Conservation (phyloP, 2,797 vertebrate species). For the Aselliscus stoliczkanus region DNA sequence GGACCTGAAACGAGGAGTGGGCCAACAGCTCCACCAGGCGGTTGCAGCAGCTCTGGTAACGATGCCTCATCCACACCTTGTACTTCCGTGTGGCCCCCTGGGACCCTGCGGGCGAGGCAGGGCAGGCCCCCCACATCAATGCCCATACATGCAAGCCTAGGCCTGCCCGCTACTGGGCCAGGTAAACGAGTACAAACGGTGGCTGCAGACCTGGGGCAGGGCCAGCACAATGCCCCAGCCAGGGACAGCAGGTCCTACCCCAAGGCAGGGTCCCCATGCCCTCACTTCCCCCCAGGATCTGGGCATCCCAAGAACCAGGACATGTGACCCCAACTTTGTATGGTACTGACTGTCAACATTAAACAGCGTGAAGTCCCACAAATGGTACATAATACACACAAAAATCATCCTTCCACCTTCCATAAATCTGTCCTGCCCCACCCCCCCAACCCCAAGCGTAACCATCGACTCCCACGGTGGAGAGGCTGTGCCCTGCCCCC, state of each 20-base stretch:
- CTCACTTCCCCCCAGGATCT: background rate
- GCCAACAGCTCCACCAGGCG: constrained; percentile 85
- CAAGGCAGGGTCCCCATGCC: rapidly evolving
- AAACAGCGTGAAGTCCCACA: rapidly evolving
- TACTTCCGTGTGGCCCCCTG: constrained; percentile 88
- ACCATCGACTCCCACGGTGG: too few species aligned
- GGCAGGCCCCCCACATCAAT: background rate
- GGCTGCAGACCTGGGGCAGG: too few species aligned
- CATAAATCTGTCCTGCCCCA: rapidly evolving
- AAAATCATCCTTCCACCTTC: rapidly evolving
- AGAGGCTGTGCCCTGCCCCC: background rate
- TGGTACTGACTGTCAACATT: rapidly evolving
- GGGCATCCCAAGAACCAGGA: rapidly evolving
- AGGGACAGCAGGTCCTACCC: too few species aligned
- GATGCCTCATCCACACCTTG: constrained; percentile 91
- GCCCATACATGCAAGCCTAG: background rate
- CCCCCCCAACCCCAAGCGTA: too few species aligned
- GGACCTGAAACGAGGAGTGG: constrained; percentile 82
- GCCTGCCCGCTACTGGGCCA: background rate
- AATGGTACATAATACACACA: rapidly evolving
- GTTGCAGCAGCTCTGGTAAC: constrained; percentile 88
- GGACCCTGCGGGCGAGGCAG: background rate
- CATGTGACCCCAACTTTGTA: rapidly evolving
- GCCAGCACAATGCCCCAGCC: background rate
- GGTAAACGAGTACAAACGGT: rapidly evolving